A percentile compares a stretch with the other conserved stretches of the same genome.
phyloP scores from a whole-genome alignment of 23 tunicate genomes.

The Trididemnum clinides region DNA sequence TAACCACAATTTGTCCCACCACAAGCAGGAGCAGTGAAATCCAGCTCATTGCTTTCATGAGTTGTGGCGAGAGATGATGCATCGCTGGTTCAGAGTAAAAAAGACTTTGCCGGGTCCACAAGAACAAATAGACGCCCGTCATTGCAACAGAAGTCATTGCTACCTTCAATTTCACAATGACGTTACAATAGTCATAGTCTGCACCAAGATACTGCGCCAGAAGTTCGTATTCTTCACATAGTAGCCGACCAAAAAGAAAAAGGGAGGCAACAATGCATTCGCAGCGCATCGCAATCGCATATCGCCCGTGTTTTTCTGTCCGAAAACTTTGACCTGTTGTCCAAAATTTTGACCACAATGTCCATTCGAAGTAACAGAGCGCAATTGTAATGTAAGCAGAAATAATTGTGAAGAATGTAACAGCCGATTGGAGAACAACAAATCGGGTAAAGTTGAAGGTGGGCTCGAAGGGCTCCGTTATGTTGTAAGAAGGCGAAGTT shows the following conservation, averaged over 20 bases:
- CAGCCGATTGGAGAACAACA: background rate
- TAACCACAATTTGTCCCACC: background rate
- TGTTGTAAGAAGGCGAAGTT: too few relatives aligned
- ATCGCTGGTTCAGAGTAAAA: background rate
- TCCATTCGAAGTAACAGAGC: background rate
- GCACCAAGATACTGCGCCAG: background rate
- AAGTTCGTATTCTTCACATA: background rate
- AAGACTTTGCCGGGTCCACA: conserved; percentile 2
- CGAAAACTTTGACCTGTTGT: background rate
- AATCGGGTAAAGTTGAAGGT: too few relatives aligned
- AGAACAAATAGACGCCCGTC: background rate
- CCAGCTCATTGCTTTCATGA: background rate
- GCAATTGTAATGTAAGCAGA: background rate
- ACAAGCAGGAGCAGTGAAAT: background rate
- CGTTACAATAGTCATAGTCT: background rate
- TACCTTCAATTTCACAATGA: background rate
- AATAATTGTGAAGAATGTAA: background rate
- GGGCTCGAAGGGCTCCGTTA: too few relatives aligned
- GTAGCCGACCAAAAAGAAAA: background rate
- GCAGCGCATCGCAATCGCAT: background rate
- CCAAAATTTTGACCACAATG: too few relatives aligned
- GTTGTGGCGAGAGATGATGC: background rate
- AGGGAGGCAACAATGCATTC: background rate
- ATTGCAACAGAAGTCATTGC: background rate
- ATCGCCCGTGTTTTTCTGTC: background rate